These are phyloP conservation scores for Lepidonotus clava DNA, from an alignment of 2,888 invertebrate genomes.

Conservation along the genomic window DNA sequence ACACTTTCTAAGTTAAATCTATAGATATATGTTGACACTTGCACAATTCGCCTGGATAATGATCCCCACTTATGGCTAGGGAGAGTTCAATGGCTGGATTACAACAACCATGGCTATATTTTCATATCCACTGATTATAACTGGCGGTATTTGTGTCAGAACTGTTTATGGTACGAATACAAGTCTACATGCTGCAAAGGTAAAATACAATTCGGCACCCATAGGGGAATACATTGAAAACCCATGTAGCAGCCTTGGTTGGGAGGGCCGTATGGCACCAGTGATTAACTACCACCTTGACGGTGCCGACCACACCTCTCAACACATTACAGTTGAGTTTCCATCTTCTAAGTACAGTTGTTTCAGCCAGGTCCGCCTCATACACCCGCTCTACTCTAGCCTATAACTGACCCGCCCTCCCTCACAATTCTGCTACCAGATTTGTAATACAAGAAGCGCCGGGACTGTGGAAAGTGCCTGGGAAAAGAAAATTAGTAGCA, in stretches of 20 bases:
- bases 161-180: too few species aligned
- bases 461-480: conserved; percentile 17
- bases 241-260: conserved; percentile 12
- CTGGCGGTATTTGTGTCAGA: neutral
- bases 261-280: neutral
- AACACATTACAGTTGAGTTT: neutral
- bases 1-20: too few species aligned
- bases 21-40: neutral
- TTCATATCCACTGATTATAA: neutral
- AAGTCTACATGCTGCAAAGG: neutral
- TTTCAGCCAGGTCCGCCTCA: too few species aligned
- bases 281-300: neutral
- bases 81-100: neutral
- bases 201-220: neutral
- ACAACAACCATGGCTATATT: neutral
- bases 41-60: neutral
- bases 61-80: neutral
- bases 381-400: too few species aligned
- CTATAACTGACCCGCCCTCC: neutral
- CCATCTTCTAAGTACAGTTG: too few species aligned
- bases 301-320: neutral
- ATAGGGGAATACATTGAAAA: conserved; percentile 51
- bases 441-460: conserved; percentile 14
- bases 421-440: conserved; percentile 23
- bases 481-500: neutral